Percentiles rank a stretch among this genome's conserved stretches.
These are phyloP conservation scores for Ptilonorhynchus violaceus DNA, from an alignment of 2,113 vertebrate genomes.

Conservation along the genomic window DNA sequence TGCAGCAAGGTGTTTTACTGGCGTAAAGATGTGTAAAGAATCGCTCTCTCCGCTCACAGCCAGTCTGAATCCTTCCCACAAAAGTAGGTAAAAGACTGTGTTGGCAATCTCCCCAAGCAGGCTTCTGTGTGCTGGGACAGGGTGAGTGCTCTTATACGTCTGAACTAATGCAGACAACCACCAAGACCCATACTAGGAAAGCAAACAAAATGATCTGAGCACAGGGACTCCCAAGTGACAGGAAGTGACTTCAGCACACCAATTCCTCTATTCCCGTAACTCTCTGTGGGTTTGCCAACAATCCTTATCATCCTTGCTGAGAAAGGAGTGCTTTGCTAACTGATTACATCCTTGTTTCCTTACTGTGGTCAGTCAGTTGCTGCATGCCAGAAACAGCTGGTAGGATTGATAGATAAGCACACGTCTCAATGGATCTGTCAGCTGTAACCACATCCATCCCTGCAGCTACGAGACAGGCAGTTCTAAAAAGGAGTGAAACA, in stretches of 20 bases:
- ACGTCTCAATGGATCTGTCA: not conserved
- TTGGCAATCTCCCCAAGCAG: not conserved
- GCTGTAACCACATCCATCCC: slow-evolving; percentile 15
- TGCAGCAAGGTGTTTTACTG: slow-evolving; percentile 19
- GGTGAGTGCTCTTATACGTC: not conserved
- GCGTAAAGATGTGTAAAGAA: not conserved
- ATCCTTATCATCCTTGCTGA: slow-evolving; percentile 35
- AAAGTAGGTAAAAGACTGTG: not conserved
- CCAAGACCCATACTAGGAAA: not conserved
- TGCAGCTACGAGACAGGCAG: not conserved
- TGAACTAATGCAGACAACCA: not conserved
- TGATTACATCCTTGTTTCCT: slow-evolving; percentile 22
- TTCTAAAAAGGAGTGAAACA: not conserved
- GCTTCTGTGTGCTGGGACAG: not conserved
- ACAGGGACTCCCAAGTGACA: slow-evolving; percentile 17
- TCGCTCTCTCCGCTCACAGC: not conserved
- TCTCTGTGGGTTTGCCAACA: slow-evolving; percentile 47
- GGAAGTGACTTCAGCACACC: slow-evolving; percentile 59
- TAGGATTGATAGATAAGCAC: slow-evolving; percentile 23
- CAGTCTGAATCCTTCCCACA: not conserved
- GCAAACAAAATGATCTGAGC: slow-evolving; percentile 11
- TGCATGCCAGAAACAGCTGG: slow-evolving; percentile 36
- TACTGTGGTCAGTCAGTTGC: slow-evolving; percentile 43
- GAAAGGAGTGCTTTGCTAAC: slow-evolving; percentile 38
- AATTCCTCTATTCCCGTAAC: slow-evolving; percentile 62